phyloP scores from a whole-genome alignment of 2,113 vertebrate genomes.

The Eubucco bourcierii region DNA sequence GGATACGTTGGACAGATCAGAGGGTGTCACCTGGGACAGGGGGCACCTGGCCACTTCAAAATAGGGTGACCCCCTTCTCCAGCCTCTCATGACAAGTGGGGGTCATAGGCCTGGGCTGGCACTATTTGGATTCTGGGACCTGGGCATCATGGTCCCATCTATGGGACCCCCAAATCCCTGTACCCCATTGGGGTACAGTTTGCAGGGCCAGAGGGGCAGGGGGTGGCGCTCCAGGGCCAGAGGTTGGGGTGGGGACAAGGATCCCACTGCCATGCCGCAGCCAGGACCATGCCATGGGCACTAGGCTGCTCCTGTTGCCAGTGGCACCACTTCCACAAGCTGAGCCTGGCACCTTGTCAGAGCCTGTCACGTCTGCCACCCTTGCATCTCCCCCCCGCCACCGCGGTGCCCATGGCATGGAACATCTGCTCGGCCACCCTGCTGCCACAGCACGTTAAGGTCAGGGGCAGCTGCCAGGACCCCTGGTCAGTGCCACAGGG shows the following conservation, averaged over 20 bases:
- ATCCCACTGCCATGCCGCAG: not conserved
- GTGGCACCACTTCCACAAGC: not conserved
- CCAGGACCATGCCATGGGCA: not conserved
- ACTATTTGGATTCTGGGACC: not conserved
- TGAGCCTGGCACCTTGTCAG: not conserved
- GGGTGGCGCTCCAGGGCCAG: not conserved
- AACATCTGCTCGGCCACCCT: conserved; percentile 82
- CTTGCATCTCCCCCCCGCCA: not conserved
- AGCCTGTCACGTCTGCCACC: not conserved
- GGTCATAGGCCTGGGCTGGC: not conserved
- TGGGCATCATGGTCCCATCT: too few species aligned
- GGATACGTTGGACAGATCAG: not conserved
- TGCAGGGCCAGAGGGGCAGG: too few species aligned
- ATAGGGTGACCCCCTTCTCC: not conserved
- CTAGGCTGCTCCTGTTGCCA: not conserved
- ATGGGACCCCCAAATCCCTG: not conserved
- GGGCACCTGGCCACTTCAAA: not conserved
- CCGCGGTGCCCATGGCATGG: conserved; percentile 79
- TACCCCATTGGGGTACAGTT: fast-evolving
- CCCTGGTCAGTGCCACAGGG: not conserved
- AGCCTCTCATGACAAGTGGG: not conserved
- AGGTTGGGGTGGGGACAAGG: not conserved
- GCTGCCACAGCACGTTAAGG: conserved; percentile 75
- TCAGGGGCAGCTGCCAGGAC: conserved; percentile 65
- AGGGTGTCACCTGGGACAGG: not conserved